These are phyloP conservation scores for Brienomyrus longianalis DNA, from an alignment of 2,113 vertebrate species.

Conservation along the genomic window DNA sequence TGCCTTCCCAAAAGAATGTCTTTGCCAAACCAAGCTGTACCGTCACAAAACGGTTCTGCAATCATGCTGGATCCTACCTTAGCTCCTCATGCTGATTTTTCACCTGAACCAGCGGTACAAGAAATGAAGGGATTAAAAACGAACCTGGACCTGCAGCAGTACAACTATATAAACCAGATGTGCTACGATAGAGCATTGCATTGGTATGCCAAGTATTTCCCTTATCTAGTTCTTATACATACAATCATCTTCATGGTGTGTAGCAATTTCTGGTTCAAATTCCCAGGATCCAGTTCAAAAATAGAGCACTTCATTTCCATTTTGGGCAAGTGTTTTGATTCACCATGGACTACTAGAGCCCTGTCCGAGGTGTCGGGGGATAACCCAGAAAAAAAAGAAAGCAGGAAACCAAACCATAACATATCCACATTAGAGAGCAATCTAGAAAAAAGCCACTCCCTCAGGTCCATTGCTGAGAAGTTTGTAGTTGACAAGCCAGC, in stretches of 20 bases:
- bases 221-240: constrained; percentile 74
- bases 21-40: constrained; percentile 58
- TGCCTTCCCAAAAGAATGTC: constrained; percentile 70
- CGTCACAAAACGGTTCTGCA: constrained; percentile 45
- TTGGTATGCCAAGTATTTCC: constrained; percentile 78
- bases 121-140: constrained; percentile 3
- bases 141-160: constrained; percentile 70
- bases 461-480: constrained; percentile 4
- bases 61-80: background rate
- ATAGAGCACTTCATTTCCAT: constrained; percentile 74
- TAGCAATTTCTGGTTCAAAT: constrained; percentile 78
- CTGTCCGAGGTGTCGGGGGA: constrained; percentile 68
- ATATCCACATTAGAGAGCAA: constrained; percentile 52
- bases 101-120: constrained; percentile 25
- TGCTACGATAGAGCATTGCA: constrained; percentile 72
- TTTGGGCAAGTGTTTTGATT: constrained; percentile 76
- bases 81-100: constrained; percentile 27
- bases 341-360: constrained; percentile 74
- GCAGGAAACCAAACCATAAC: constrained; percentile 34
- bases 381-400: constrained; percentile 58
- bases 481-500: constrained; percentile 57
- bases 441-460: constrained; percentile 30
- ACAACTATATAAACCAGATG: constrained; percentile 68
- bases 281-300: constrained; percentile 72
- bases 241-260: constrained; percentile 71